A percentile compares a stretch with the other conserved stretches of the same genome.
phyloP scores from a whole-genome alignment of 2,797 vertebrate species.

The Sarcophilus harrisii region DNA sequence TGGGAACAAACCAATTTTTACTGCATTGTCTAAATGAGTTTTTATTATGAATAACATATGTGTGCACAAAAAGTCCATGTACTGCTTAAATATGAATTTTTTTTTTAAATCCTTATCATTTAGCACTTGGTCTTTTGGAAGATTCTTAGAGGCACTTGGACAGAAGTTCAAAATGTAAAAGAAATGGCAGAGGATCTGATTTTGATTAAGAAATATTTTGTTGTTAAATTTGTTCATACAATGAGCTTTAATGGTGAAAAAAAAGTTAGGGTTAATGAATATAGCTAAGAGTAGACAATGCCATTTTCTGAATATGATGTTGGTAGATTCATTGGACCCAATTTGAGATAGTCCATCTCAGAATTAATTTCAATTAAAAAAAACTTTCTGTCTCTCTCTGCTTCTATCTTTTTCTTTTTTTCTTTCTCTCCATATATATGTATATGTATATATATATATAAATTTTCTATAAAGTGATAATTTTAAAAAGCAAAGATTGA shows the following conservation, averaged over 20 bases:
- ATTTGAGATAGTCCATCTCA: not conserved
- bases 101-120: not conserved
- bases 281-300: not conserved
- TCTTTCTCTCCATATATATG: too few relatives aligned
- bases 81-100: not conserved
- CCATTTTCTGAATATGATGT: not conserved
- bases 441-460: too few relatives aligned
- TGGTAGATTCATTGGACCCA: not conserved
- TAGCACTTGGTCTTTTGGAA: not conserved
- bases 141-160: not conserved
- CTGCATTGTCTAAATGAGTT: conserved; percentile 16
- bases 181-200: not conserved
- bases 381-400: too few relatives aligned
- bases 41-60: conserved; percentile 15
- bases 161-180: not conserved
- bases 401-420: too few relatives aligned
- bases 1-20: not conserved
- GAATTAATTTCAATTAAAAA: not conserved
- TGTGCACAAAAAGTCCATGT: conserved; percentile 25
- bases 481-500: too few relatives aligned
- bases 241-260: not conserved
- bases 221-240: not conserved
- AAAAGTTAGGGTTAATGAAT: not conserved
- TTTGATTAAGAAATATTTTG: not conserved
- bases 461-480: not conserved